Evolutionary conservation across 2,797 vertebrate genomes (phyloP), one percentile per base, ranked within the genome.

Genomic region (Philypnodon macrostomus): DNA sequence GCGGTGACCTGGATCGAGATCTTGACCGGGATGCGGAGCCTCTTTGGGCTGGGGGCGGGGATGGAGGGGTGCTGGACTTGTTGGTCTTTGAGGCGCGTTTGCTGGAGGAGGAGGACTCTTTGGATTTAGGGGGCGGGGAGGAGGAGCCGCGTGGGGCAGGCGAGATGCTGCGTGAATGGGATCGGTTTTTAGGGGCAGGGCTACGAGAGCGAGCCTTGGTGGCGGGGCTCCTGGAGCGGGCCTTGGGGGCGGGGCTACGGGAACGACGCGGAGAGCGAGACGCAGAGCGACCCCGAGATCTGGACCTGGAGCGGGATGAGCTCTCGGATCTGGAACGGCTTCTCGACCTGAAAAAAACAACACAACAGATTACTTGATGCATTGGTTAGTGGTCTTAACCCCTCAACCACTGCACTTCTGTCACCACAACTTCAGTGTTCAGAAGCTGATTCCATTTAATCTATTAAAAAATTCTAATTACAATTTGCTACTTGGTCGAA

Each of bases 311-410:
- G 3, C 92, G 88, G 0, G 95, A 96, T 0, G 94, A 96, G 84
- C 94, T 96, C 46, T 92, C 87, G 29, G 91, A 96, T 18, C 92
- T 88, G 0, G 94, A 97, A 31, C 94, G 91, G n/a, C 93, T 95
- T 75, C 94, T 88, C 0, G 89, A 90, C 73, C 88, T 89, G 30
- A 5, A 30, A 3, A 24, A 23, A 12, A 7, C 12, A 24, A 1
- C n/a, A 35, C 16, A 7, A 2, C 2, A 35, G 12, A n/a, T n/a
- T n/a, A n/a, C n/a, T n/a, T n/a, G n/a, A n/a, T n/a, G n/a, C n/a
- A n/a, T n/a, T n/a, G n/a, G n/a, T n/a, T n/a, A n/a, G n/a, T n/a
- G n/a, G n/a, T n/a, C n/a, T n/a, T n/a, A n/a, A n/a, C n/a, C n/a
- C n/a, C n/a, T n/a, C n/a, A n/a, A n/a, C n/a, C n/a, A n/a, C n/a